These are phyloP conservation scores for Limnodromus scolopaceus DNA, from an alignment of 2,797 vertebrate genomes.

Conservation along the genomic window DNA sequence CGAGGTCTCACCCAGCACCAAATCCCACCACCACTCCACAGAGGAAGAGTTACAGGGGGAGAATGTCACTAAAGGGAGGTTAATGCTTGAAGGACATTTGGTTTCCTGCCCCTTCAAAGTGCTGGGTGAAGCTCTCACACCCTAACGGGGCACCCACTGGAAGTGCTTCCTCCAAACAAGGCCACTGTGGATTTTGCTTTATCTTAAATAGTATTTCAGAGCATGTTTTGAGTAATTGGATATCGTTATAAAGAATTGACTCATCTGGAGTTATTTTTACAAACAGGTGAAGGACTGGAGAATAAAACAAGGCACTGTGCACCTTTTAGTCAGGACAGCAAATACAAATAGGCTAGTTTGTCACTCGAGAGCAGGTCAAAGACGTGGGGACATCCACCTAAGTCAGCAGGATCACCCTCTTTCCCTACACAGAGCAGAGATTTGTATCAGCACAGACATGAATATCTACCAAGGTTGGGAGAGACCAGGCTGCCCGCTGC, in stretches of 20 bases:
- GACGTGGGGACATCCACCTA: neutral
- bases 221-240: neutral
- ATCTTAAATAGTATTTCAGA: neutral
- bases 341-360: neutral
- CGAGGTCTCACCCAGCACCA: accelerated
- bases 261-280: neutral
- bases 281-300: neutral
- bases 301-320: neutral
- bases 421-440: neutral
- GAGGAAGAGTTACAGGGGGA: neutral
- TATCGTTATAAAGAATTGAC: neutral
- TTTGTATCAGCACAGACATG: neutral
- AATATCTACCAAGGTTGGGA: neutral
- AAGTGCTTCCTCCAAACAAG: neutral
- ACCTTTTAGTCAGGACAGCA: neutral
- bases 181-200: neutral
- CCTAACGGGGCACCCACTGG: neutral
- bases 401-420: neutral
- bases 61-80: neutral
- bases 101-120: neutral
- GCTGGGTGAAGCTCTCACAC: neutral
- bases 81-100: neutral
- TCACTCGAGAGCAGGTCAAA: neutral
- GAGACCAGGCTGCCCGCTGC: neutral
- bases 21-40: neutral